Evolutionary conservation across 2,888 invertebrate genomes (phyloP).

Genomic region (Elmis aenea): DNA sequence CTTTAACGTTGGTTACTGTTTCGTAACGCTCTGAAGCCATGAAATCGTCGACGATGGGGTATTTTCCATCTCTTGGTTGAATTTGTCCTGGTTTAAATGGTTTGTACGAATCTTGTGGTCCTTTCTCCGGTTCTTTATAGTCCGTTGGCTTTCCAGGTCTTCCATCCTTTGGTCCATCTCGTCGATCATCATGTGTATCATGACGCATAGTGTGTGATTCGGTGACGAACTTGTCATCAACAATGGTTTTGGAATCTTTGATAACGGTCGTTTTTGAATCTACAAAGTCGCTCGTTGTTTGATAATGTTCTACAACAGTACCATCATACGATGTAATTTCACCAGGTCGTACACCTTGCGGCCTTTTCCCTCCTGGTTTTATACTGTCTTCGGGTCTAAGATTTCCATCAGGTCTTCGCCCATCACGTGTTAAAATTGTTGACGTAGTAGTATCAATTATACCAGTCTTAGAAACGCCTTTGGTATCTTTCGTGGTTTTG

Average conservation of each 20-base stretch:
- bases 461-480: constrained; percentile 1
- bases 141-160: constrained; percentile 1
- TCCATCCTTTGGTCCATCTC: constrained; percentile 1
- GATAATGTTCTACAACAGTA: neutral
- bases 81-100: no score
- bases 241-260: constrained; percentile 15
- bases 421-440: neutral
- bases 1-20: constrained; percentile 26
- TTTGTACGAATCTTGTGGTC: no score
- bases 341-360: neutral
- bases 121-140: no score
- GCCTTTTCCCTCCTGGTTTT: no score
- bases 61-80: neutral
- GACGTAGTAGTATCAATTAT: neutral
- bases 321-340: neutral
- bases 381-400: no score
- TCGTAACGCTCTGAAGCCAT: constrained; percentile 15
- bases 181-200: constrained; percentile 2
- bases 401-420: neutral
- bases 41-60: no score
- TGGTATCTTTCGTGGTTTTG: no score
- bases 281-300: neutral
- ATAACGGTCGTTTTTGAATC: constrained; percentile 7
- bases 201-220: constrained; percentile 3
- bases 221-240: constrained; percentile 16